Base-by-base conservation (phyloP, 2,888 invertebrate genomes). In the Apamea sordens region DNA sequence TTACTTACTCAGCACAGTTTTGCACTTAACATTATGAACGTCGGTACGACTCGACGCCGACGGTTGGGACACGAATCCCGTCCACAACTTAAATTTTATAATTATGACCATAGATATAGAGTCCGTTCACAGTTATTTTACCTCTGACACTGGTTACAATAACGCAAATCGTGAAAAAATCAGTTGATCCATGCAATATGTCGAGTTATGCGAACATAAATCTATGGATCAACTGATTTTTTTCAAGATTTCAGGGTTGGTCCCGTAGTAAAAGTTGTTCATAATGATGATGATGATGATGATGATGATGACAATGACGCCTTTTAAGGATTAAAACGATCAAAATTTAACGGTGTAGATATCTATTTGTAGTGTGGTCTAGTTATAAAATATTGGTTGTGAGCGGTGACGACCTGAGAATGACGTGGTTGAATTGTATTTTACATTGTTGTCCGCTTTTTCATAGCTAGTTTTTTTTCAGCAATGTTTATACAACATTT, bases 301-400 rank as follows among this genome's bases (percentile, higher is more conserved):
- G 32, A 32, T 32, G 32, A 32, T 32, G 32, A 32, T 32, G 32
- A 32, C 32, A 32, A 32, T 32, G 32, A 32, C 32, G 1, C 32
- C 32, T 32, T 32, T 32, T 32, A 32, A 32, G 32, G 32, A 32
- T 32, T 32, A 32, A 32, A 32, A 32, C 32, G 32, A 32, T 32
- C 32, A 32, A 32, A 32, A 32, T 32, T 32, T 32, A 32, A 32
- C 32, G 32, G 32, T 32, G 32, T 32, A 18, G 2, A 68, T 21
- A 41, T 65, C 5, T 44, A 24, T 71, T 59, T 68, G 8, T 28
- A 8, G 24, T 18, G 18, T 70, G 15, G 47, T 61, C 65, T 72
- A 53, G 71, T 74, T 76, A 50, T 73, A 78, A 82, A 80, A 82
- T 80, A 84, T 82, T 77, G 82, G 79, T 70, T 73, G 78, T 78